Base-by-base conservation (phyloP, 2,888 invertebrate genomes). In the Odontothrips loti region DNA sequence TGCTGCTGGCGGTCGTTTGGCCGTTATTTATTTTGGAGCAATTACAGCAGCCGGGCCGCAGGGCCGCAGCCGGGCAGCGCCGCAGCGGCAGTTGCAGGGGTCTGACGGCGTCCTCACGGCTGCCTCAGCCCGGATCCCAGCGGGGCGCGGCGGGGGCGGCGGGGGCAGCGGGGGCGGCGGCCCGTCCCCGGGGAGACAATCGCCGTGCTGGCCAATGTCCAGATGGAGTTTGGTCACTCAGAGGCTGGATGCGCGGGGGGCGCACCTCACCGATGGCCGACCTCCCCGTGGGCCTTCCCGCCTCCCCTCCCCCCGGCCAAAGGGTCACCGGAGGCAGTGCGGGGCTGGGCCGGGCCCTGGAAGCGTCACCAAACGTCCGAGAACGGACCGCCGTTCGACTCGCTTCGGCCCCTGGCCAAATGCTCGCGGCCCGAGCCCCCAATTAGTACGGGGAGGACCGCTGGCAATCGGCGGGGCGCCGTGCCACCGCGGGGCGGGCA, bases 1-100 rank as follows among this genome's bases (percentile, higher is more conserved):
- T 43, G 34, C 34, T 43, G 34, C 34, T 43, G 58, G 20, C 58
- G 58, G 58, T 58, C 58, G 58, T 58, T 58, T 17, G 58, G 58
- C 68, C 68, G 68, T 75, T 75, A 75, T 75, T 75, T 75, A 75
- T 75, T 75, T 75, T 75, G 68, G 68, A 27, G 27, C 68, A 75
- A 75, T 75, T 75, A 75, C 68, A n/a, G 23, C 68, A 27, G 68
- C 15, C 20, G 58, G 17, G 20, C 58, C n/a, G 34, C 34, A 6
- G 34, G 34, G 34, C 34, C 34, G 34, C 34, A 6, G 58, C 58
- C 15, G 58, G 58, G 15, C 58, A 6, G 58, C 58, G 58, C 0
- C 20, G 17, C 58, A 15, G 15, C 58, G 20, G 58, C 58, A 43
- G 34, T 1, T 58, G 58, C 58, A 6, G 51, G 15, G 51, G 51